Percentiles rank a stretch among this genome's conserved stretches.
phyloP scores from a whole-genome alignment of 2,113 vertebrate genomes.

The Coryphaenoides rupestris region DNA sequence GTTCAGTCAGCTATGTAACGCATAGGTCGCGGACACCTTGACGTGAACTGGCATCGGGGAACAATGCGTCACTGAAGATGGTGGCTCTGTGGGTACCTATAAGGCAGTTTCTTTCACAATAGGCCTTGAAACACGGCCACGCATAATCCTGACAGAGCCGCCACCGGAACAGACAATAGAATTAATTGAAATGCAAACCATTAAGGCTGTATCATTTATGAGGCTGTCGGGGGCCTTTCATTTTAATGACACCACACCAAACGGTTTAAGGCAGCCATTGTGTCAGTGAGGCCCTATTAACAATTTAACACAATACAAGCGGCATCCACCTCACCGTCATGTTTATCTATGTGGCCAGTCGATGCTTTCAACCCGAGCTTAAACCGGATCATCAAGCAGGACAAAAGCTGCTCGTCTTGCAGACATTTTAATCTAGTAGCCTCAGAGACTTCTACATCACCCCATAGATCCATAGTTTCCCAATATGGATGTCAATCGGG shows the following conservation, averaged over 20 bases:
- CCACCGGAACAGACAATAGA: slow-evolving; percentile 39
- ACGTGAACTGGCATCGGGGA: not conserved
- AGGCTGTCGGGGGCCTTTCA: slow-evolving; percentile 30
- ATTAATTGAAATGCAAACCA: slow-evolving; percentile 55
- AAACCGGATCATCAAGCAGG: slow-evolving; percentile 11
- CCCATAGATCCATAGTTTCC: too few species aligned
- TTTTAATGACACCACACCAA: slow-evolving; percentile 43
- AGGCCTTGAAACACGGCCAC: slow-evolving; percentile 1
- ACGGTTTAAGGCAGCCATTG: slow-evolving; percentile 36
- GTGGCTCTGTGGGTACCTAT: not conserved
- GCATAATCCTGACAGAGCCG: slow-evolving; percentile 10
- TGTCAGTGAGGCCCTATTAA: slow-evolving; percentile 30
- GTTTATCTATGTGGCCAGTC: slow-evolving; percentile 13
- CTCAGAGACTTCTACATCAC: too few species aligned
- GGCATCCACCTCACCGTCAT: slow-evolving; percentile 12
- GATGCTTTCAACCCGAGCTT: not conserved
- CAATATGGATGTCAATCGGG: too few species aligned
- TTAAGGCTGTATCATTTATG: slow-evolving; percentile 38
- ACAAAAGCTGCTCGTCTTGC: slow-evolving; percentile 9
- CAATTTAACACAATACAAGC: slow-evolving; percentile 8
- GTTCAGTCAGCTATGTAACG: not conserved
- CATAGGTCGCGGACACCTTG: not conserved
- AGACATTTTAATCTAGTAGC: too few species aligned
- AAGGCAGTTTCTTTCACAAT: not conserved
- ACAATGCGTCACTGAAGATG: not conserved